Evolutionary conservation across 2,113 vertebrate genomes (phyloP), one percentile per base, ranked within the genome.

Genomic region (Aphyosemion australe): DNA sequence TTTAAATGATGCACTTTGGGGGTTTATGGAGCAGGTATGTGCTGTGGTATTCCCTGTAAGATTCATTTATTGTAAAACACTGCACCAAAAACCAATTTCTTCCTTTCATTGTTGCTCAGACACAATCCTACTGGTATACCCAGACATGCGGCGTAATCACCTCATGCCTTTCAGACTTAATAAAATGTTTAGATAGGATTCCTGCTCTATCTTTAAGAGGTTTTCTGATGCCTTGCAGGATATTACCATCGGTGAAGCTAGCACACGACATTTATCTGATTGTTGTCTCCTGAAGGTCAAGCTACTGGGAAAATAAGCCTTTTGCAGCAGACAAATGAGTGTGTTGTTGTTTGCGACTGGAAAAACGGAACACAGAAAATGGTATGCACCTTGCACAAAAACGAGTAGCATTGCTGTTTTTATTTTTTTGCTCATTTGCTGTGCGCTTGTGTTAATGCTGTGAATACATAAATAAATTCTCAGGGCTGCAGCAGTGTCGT

Each of bases 231-330:
- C 19, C 63, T 72, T 65, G 21, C 61, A 74, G 39, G 41, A 71
- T 70, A 78, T 51, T 59, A 49, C 53, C 43, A 3, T 39, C 16
- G 50, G 57, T 47, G 53, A 67, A 79, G 31, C 13, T 12, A 12
- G 10, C 11, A 11, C 14, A 18, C 68, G 42, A 69, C 69, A 76
- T 84, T 78, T 76, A 74, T 87, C 69, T 74, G 69, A 58, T 8
- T 10, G 2, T 57, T 71, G 61, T 68, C 46, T 42, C 21, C 19
- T 78, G 75, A 80, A 82, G 77, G 79, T 81, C 77, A 82, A 76
- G 42, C 67, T 80, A 47, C 59, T 10, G 18, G 65, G 31, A 65
- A 85, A 75, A 80, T 65, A 57, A 73, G 72, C 45, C 59, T 72
- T 61, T 74, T 41, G 32, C 2, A 12, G 26, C 26, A 69, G 69